A percentile compares a stretch with the other conserved stretches of the same genome.
Evolutionary conservation across 2,888 invertebrate species (phyloP).

Genomic region (Eurytoma adleriae): DNA sequence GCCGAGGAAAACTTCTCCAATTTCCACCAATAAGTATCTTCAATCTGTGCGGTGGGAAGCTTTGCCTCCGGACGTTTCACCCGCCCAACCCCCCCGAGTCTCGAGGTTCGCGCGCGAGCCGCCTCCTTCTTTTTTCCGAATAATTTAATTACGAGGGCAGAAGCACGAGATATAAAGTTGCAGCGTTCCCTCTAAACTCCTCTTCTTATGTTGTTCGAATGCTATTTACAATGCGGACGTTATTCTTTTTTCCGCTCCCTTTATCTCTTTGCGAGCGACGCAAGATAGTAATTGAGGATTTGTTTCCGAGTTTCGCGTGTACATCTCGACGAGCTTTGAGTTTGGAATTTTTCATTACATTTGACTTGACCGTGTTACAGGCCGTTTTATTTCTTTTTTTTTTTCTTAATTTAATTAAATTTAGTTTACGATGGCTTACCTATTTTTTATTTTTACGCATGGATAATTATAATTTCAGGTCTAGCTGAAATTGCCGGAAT

Average conservation of each 20-base stretch:
- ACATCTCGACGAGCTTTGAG: neutral
- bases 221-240: constrained; percentile 28
- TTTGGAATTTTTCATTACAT: neutral
- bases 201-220: constrained; percentile 51
- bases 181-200: constrained; percentile 8
- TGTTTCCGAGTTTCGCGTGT: constrained; percentile 6
- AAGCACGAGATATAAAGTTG: constrained; percentile 38
- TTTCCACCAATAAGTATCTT: constrained; percentile 51
- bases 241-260: neutral
- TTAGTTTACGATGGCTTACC: neutral
- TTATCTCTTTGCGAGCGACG: neutral
- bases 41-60: constrained; percentile 25
- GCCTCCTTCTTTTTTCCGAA: neutral
- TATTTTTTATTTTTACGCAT: too few relatives aligned
- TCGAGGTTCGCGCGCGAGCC: neutral
- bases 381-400: neutral
- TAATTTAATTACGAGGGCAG: constrained; percentile 23
- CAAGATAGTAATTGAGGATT: neutral
- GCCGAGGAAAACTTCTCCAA: constrained; percentile 43
- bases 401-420: neutral
- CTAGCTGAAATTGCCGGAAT: too few relatives aligned
- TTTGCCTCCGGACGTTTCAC: constrained; percentile 4
- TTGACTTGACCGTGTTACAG: neutral
- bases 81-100: neutral
- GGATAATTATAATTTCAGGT: too few relatives aligned